A percentile compares a stretch with the other conserved stretches of the same genome.
phyloP scores from a whole-genome alignment of 2,113 vertebrate genomes.

The Cnemophilus loriae region DNA sequence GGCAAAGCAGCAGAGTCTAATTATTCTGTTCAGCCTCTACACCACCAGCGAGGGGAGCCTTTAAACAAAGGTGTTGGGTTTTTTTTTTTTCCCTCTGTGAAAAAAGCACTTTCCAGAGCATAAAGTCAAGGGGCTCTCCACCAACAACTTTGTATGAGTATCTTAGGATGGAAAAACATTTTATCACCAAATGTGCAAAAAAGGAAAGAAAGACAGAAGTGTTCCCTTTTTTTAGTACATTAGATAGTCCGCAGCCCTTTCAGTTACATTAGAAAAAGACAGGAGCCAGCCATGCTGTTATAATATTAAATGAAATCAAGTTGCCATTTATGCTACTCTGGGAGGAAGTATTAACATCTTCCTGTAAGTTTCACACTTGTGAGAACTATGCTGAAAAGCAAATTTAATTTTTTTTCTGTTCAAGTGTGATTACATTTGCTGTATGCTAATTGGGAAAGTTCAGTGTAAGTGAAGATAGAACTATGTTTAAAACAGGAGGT shows the following conservation, averaged over 20 bases:
- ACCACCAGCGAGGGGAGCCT: background rate
- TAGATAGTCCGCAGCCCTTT: background rate
- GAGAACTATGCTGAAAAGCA: background rate
- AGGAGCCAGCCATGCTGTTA: background rate
- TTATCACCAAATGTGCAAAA: background rate
- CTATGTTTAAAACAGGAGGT: background rate
- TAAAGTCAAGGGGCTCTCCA: background rate
- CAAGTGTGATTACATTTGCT: background rate
- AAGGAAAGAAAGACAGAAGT: background rate
- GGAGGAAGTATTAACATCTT: background rate
- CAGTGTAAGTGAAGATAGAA: background rate
- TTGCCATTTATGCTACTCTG: constrained; percentile 30
- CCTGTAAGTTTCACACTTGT: background rate
- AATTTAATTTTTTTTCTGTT: background rate
- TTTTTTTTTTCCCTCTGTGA: fast-evolving
- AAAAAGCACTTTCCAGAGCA: background rate
- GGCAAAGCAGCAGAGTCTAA: background rate
- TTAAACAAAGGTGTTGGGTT: background rate
- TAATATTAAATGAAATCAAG: background rate
- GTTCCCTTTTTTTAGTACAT: background rate
- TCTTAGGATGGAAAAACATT: background rate
- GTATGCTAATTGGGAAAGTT: background rate
- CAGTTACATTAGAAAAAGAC: background rate
- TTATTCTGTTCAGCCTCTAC: background rate
- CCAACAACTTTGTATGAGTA: background rate